phyloP scores from a whole-genome alignment of 2,113 vertebrate species.

The Corythornis madagascariensis region DNA sequence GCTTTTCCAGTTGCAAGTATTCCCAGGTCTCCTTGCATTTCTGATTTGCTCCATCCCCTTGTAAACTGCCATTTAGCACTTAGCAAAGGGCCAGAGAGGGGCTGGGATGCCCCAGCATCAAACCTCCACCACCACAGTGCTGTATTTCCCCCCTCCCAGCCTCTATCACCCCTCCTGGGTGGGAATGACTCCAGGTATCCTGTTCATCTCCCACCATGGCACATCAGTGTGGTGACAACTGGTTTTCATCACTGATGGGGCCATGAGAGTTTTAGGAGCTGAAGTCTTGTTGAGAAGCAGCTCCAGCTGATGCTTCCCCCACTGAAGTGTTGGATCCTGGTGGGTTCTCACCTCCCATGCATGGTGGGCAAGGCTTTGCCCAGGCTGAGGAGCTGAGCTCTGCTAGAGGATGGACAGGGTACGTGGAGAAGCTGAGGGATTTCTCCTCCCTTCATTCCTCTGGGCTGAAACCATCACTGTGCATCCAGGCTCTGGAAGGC shows the following conservation, averaged over 20 bases:
- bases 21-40: not conserved
- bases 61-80: not conserved
- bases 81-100: not conserved
- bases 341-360: accelerated
- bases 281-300: not conserved
- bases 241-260: not conserved
- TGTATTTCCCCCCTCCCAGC: not conserved
- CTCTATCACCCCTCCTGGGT: accelerated
- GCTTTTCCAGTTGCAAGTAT: not conserved
- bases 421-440: accelerated
- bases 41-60: not conserved
- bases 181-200: not conserved
- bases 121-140: accelerated
- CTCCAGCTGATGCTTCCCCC: not conserved
- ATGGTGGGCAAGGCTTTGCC: not conserved
- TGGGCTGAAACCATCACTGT: not conserved
- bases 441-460: not conserved
- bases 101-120: not conserved
- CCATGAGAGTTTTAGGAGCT: not conserved
- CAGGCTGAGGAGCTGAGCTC: not conserved
- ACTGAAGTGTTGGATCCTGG: not conserved
- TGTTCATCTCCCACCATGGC: accelerated
- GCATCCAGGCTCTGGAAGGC: not conserved
- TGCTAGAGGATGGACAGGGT: not conserved
- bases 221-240: accelerated